phyloP scores from a whole-genome alignment of 2,113 vertebrate genomes.

The Camelus bactrianus region DNA sequence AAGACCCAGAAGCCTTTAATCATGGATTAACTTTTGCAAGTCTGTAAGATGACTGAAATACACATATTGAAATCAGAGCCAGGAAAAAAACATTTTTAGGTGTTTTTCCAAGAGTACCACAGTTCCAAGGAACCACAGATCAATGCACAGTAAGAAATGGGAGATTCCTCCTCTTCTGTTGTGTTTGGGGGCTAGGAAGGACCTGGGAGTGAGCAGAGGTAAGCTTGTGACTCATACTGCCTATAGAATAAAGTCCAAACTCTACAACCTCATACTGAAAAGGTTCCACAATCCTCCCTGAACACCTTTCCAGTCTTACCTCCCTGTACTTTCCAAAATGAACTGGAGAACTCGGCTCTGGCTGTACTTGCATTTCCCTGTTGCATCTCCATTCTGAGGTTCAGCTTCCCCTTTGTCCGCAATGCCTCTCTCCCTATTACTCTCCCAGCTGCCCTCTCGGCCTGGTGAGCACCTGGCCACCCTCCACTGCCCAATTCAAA shows the following conservation, averaged over 20 bases:
- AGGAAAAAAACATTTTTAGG: neutral
- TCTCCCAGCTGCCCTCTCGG: neutral
- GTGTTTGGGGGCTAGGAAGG: neutral
- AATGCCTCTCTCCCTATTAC: neutral
- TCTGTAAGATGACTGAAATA: neutral
- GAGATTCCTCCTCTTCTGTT: neutral
- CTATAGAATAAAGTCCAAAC: slow-evolving; percentile 23
- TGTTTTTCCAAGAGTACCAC: neutral
- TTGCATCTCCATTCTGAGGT: neutral
- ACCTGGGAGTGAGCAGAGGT: neutral
- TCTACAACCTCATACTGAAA: neutral
- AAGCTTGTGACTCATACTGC: neutral
- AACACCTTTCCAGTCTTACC: neutral
- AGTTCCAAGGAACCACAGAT: neutral
- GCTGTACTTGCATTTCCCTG: neutral
- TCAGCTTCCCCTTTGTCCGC: neutral
- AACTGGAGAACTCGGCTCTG: neutral
- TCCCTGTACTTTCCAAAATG: neutral
- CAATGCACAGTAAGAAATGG: neutral
- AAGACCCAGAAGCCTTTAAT: neutral
- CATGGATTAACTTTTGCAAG: neutral
- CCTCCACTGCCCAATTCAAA: neutral
- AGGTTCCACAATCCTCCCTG: neutral
- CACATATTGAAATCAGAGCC: slow-evolving; percentile 32
- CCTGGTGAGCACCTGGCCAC: neutral